A percentile compares a stretch with the other conserved stretches of the same genome.
Evolutionary conservation across 2,113 vertebrate species (phyloP).

Genomic region (Peromyscus polionotus): DNA sequence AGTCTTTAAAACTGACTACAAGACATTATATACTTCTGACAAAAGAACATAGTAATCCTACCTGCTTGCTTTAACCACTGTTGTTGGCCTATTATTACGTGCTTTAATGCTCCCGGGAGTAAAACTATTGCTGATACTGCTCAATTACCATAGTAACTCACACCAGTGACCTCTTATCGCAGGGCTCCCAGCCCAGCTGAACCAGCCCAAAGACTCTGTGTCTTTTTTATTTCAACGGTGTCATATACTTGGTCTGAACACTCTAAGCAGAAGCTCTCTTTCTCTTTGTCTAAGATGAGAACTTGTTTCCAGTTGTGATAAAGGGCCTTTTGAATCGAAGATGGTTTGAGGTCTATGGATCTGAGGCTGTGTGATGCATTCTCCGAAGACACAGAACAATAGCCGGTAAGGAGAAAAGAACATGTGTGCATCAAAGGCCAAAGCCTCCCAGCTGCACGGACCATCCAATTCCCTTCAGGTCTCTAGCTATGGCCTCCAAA

Average conservation of each 20-base stretch:
- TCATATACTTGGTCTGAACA: constrained; percentile 84
- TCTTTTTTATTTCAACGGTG: constrained; percentile 88
- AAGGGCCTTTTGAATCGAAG: constrained; percentile 84
- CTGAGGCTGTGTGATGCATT: constrained; percentile 83
- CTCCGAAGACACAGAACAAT: neutral
- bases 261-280: constrained; percentile 74
- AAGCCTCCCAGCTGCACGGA: constrained; percentile 30
- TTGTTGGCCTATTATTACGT: constrained; percentile 95
- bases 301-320: constrained; percentile 85
- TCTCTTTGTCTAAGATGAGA: constrained; percentile 83
- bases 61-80: constrained; percentile 98
- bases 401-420: neutral
- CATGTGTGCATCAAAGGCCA: constrained; percentile 25
- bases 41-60: constrained; percentile 98
- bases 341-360: constrained; percentile 83
- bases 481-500: neutral
- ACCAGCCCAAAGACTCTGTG: constrained; percentile 89
- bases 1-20: constrained; percentile 98
- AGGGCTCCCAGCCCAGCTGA: constrained; percentile 86
- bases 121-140: constrained; percentile 95
- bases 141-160: constrained; percentile 99
- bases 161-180: constrained; percentile 91
- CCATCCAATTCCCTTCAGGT: neutral
- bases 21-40: constrained; percentile 98
- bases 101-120: constrained; percentile 94